phyloP scores from a whole-genome alignment of 1,140 invertebrate genomes.

The Amyelois transitella region DNA sequence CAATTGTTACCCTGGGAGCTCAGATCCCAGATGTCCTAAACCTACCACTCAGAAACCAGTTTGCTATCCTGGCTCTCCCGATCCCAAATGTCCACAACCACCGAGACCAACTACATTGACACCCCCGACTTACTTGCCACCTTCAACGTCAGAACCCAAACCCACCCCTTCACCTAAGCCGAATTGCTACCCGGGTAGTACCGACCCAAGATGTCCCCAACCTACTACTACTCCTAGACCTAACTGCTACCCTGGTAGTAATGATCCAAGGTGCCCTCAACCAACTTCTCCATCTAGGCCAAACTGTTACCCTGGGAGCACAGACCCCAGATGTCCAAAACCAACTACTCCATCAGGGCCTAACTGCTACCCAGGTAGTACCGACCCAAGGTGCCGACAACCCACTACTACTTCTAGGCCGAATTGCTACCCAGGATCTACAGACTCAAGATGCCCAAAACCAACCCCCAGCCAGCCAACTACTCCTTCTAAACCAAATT shows the following conservation, averaged over 20 bases:
- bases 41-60: conserved; percentile 18
- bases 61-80: conserved; percentile 66
- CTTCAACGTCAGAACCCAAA: conserved; percentile 12
- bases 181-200: conserved; percentile 17
- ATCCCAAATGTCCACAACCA: conserved; percentile 55
- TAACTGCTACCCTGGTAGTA: conserved; percentile 20
- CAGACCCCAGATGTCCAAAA: conserved; percentile 21
- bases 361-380: conserved; percentile 61
- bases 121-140: conserved; percentile 18
- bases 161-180: conserved; percentile 1
- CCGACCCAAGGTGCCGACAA: conserved; percentile 52
- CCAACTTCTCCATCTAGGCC: conserved; percentile 15
- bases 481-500: conserved; percentile 14
- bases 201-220: conserved; percentile 55
- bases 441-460: conserved; percentile 41
- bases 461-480: no score
- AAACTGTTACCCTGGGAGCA: conserved; percentile 24
- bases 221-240: conserved; percentile 8
- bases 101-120: conserved; percentile 21
- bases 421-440: conserved; percentile 13
- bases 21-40: conserved; percentile 44
- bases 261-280: conserved; percentile 22
- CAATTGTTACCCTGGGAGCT: conserved; percentile 43
- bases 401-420: conserved; percentile 19
- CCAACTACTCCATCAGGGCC: conserved; percentile 22